A percentile compares a stretch with the other conserved stretches of the same genome.
Conservation (phyloP, 35 echinoderm and acorn worm genomes). For the Amphiura filiformis region DNA sequence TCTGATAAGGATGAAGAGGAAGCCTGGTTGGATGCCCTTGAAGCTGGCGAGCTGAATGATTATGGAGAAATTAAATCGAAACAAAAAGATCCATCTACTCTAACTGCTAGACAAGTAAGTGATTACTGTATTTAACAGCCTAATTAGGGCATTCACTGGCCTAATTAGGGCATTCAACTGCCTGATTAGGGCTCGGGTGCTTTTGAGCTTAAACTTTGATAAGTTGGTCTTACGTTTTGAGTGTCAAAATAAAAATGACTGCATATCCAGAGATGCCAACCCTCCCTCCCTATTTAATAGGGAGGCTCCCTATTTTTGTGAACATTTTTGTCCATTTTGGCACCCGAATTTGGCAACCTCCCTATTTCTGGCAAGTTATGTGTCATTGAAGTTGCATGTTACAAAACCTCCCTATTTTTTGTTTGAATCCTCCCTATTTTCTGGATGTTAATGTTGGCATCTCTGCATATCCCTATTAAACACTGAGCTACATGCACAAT, state of each 20-base stretch:
- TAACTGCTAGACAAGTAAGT: constrained; percentile 95
- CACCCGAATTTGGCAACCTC: too few species aligned
- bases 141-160: neutral
- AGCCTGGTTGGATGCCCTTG: constrained; percentile 87
- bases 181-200: neutral
- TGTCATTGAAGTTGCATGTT: too few species aligned
- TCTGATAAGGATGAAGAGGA: constrained; percentile 68
- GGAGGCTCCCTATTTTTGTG: too few species aligned
- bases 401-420: too few species aligned
- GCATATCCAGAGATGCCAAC: neutral
- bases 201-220: neutral
- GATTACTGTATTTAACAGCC: too few species aligned
- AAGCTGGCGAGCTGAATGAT: constrained; percentile 87
- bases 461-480: too few species aligned
- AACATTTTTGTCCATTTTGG: too few species aligned
- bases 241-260: neutral
- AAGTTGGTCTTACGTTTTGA: neutral
- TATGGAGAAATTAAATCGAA: constrained; percentile 83
- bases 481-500: neutral
- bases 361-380: too few species aligned
- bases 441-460: too few species aligned
- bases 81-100: constrained; percentile 68
- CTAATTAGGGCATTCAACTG: neutral
- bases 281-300: too few species aligned
- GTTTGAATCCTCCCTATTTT: too few species aligned